Percentiles rank a stretch among this genome's conserved stretches.
These are phyloP conservation scores for Cottus gobio DNA, from an alignment of 2,113 vertebrate genomes.

Conservation along the genomic window DNA sequence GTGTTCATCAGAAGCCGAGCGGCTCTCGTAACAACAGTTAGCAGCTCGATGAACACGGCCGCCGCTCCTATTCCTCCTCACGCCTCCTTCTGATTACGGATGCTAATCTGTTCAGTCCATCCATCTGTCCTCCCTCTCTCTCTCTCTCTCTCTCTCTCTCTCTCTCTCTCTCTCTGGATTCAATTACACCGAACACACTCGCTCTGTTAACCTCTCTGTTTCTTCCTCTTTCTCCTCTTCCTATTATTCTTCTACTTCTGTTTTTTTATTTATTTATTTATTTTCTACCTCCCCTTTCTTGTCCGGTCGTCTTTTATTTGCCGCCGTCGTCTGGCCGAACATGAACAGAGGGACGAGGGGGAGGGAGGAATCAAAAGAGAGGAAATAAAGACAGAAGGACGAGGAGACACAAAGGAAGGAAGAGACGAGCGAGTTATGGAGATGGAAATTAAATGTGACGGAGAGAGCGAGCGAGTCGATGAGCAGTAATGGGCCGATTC, in stretches of 20 bases:
- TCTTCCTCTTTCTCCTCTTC: neutral
- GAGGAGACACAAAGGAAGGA: neutral
- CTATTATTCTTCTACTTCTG: slow-evolving; percentile 4
- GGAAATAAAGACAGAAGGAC: slow-evolving; percentile 25
- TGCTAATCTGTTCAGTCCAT: slow-evolving; percentile 63
- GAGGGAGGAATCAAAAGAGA: slow-evolving; percentile 22
- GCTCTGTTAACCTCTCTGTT: slow-evolving; percentile 13
- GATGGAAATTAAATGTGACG: neutral
- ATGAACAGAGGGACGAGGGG: neutral
- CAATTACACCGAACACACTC: slow-evolving; percentile 45
- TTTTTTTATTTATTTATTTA: neutral
- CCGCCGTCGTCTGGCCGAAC: slow-evolving; percentile 33
- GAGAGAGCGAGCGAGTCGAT: neutral
- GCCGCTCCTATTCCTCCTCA: slow-evolving; percentile 54
- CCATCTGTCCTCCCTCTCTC: slow-evolving; percentile 56
- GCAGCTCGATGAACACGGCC: slow-evolving; percentile 43
- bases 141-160: slow-evolving; percentile 34
- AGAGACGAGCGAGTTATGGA: neutral
- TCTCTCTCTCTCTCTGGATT: slow-evolving; percentile 43
- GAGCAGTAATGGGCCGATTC: neutral
- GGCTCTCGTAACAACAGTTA: slow-evolving; percentile 30
- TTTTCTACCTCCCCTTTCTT: slow-evolving; percentile 23
- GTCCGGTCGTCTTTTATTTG: slow-evolving; percentile 48
- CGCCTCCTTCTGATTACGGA: slow-evolving; percentile 56
- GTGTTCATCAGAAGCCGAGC: slow-evolving; percentile 35